These are phyloP conservation scores for Perdix hodgsoniae DNA, from an alignment of 2,797 vertebrate genomes.

Conservation along the genomic window DNA sequence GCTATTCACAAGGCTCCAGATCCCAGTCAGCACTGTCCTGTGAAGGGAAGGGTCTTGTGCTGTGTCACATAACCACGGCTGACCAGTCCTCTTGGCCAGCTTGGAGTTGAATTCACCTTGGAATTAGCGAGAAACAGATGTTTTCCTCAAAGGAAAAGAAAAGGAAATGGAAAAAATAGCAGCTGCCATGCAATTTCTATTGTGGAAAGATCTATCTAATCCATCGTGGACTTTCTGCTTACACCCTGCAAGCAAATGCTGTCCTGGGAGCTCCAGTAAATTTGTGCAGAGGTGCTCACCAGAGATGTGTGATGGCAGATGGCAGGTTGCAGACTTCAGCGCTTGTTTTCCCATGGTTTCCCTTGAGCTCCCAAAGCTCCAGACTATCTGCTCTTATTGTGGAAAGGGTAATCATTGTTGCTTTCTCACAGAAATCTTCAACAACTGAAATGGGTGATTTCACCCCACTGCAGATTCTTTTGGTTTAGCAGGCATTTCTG, in stretches of 20 bases:
- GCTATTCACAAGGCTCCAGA: not conserved
- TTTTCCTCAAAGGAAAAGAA: slow-evolving; percentile 28
- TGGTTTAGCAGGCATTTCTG: not conserved
- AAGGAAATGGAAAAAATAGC: not conserved
- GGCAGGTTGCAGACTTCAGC: not conserved
- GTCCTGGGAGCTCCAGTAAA: fast-evolving
- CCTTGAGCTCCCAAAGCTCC: not conserved
- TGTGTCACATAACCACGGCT: not conserved
- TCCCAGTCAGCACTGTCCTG: not conserved
- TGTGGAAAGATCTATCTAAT: not conserved
- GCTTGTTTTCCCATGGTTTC: not conserved
- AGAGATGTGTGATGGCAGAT: not conserved
- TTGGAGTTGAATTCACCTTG: slow-evolving; percentile 15
- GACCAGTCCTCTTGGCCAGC: not conserved
- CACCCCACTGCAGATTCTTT: not conserved
- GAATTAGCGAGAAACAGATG: not conserved
- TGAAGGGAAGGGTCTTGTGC: fast-evolving
- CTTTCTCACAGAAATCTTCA: not conserved
- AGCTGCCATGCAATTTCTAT: not conserved
- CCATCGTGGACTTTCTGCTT: not conserved
- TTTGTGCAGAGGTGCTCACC: not conserved
- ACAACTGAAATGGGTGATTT: not conserved
- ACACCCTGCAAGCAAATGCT: not conserved
- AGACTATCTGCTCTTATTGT: not conserved
- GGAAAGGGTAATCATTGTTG: not conserved